These are phyloP conservation scores for Lacerta viridis DNA, from an alignment of 2,797 vertebrate genomes.

Conservation along the genomic window DNA sequence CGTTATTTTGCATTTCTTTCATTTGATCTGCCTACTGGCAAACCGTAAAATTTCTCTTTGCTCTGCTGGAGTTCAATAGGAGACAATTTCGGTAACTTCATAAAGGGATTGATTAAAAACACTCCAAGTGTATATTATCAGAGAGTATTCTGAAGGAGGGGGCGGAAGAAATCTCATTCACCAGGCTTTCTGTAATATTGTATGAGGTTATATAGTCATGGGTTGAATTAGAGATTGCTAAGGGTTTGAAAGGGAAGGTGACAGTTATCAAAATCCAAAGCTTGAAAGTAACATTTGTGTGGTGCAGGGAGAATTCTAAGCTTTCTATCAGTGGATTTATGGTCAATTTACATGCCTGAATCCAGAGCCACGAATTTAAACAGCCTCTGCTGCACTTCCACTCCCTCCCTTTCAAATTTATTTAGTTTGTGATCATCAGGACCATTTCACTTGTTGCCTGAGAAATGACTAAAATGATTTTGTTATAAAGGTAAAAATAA, in stretches of 20 bases:
- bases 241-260: constrained; percentile 11
- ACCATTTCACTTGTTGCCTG: not conserved
- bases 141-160: constrained; percentile 27
- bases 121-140: constrained; percentile 34
- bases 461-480: too few species aligned
- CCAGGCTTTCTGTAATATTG: constrained; percentile 18
- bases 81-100: constrained; percentile 65
- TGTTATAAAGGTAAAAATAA: not conserved
- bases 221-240: constrained; percentile 46
- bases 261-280: constrained; percentile 35
- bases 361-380: not conserved
- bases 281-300: not conserved
- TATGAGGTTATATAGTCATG: constrained; percentile 17
- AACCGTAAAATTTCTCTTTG: constrained; percentile 64
- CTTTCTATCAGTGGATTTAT: not conserved
- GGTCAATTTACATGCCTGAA: constrained; percentile 4
- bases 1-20: constrained; percentile 51
- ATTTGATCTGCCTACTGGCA: constrained; percentile 58
- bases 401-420: not conserved
- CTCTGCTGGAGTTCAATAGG: constrained; percentile 58
- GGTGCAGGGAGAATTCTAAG: not conserved
- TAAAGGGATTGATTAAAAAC: constrained; percentile 62
- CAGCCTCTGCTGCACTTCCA: not conserved
- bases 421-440: not conserved
- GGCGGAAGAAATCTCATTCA: constrained; percentile 49